Percentiles rank a stretch among this genome's conserved stretches.
Evolutionary conservation across 2,888 invertebrate species (phyloP).

Genomic region (Mythimna ferrago): DNA sequence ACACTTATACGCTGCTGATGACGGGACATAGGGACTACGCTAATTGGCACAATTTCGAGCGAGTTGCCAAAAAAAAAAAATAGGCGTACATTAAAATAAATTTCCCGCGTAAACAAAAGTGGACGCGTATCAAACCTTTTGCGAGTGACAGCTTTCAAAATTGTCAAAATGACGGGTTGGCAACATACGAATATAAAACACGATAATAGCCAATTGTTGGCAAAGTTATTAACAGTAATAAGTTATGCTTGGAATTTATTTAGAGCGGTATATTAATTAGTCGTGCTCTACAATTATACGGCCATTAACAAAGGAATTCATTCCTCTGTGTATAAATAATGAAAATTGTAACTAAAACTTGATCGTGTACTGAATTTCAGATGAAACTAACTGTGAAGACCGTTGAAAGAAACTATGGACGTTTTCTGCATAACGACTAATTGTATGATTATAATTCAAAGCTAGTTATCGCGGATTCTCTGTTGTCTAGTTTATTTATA

Average conservation of each 20-base stretch:
- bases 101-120: slow-evolving; percentile 27
- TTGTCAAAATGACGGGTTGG: slow-evolving; percentile 37
- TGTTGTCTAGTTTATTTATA: background rate
- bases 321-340: slow-evolving; percentile 19
- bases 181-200: slow-evolving; percentile 27
- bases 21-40: slow-evolving; percentile 29
- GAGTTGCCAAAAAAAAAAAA: slow-evolving; percentile 63
- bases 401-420: slow-evolving; percentile 5
- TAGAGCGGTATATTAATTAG: slow-evolving; percentile 34
- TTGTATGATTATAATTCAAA: slow-evolving; percentile 1
- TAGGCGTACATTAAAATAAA: slow-evolving; percentile 42
- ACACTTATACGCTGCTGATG: slow-evolving; percentile 35
- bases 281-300: slow-evolving; percentile 36
- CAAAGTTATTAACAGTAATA: slow-evolving; percentile 29
- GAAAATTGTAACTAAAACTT: slow-evolving; percentile 23
- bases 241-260: slow-evolving; percentile 21
- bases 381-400: slow-evolving; percentile 30
- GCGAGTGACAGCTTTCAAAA: slow-evolving; percentile 45
- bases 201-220: slow-evolving; percentile 18
- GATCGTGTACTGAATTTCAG: slow-evolving; percentile 19
- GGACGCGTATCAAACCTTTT: slow-evolving; percentile 42
- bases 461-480: background rate
- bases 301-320: slow-evolving; percentile 36
- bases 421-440: slow-evolving; percentile 18
- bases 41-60: slow-evolving; percentile 48